Conservation (phyloP, 2,888 invertebrate genomes). For the Cephus rjabovi region DNA sequence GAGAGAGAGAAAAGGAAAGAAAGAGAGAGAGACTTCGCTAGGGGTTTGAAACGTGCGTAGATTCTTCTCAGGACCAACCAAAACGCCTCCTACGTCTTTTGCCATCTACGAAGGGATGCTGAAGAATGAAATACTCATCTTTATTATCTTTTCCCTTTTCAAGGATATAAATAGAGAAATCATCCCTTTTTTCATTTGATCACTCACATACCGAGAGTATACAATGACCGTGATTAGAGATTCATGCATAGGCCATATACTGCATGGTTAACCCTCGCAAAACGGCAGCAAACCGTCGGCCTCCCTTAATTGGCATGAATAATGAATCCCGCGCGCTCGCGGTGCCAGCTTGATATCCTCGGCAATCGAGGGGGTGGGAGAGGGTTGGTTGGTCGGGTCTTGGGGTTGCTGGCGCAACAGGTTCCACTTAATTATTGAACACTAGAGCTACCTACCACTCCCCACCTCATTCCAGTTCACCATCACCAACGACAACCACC, state of each 20-base stretch:
- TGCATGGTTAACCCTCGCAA: slow-evolving; percentile 9
- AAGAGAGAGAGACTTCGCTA: not conserved
- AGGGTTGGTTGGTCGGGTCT: slow-evolving; percentile 40
- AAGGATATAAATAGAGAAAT: not conserved
- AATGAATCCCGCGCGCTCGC: slow-evolving; percentile 41
- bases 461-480: not conserved
- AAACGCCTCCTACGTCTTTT: not conserved
- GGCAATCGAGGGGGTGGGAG: slow-evolving; percentile 17
- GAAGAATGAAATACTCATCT: not conserved
- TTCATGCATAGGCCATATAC: not conserved
- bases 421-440: slow-evolving; percentile 66
- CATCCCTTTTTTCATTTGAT: not conserved
- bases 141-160: not conserved
- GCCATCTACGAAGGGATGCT: not conserved
- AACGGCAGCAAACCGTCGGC: slow-evolving; percentile 1
- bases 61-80: not conserved
- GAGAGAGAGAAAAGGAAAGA: no score
- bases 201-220: not conserved
- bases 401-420: slow-evolving; percentile 58
- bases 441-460: slow-evolving; percentile 39
- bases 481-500: not conserved
- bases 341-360: slow-evolving; percentile 1
- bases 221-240: not conserved
- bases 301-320: slow-evolving; percentile 56
- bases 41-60: not conserved